A percentile compares a stretch with the other conserved stretches of the same genome.
Evolutionary conservation across 2,888 invertebrate genomes (phyloP).

Genomic region (Nephrotoma flavescens): DNA sequence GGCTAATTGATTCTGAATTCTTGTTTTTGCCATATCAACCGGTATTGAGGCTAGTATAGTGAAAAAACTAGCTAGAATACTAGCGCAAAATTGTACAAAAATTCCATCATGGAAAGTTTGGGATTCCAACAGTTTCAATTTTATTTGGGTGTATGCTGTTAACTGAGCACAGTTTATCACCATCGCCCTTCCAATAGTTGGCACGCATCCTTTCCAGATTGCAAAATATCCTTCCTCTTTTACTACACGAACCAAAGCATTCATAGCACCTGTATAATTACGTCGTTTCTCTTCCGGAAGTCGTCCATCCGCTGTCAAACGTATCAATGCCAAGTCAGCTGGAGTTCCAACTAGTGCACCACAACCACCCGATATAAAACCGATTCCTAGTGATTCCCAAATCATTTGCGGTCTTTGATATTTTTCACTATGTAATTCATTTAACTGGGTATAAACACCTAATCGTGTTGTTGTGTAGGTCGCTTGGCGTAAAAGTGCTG

Average conservation of each 20-base stretch:
- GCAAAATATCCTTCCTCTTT: conserved; percentile 62
- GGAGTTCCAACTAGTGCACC: conserved; percentile 89
- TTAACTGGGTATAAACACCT: conserved; percentile 84
- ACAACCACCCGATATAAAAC: conserved; percentile 66
- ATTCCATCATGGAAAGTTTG: conserved; percentile 56
- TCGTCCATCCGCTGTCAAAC: conserved; percentile 97
- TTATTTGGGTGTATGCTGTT: conserved; percentile 86
- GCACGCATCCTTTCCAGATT: conserved; percentile 82
- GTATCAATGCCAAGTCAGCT: conserved; percentile 88
- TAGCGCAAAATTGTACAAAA: conserved; percentile 79
- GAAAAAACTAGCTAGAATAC: conserved; percentile 93
- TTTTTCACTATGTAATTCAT: conserved; percentile 42
- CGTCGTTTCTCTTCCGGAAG: conserved; percentile 75
- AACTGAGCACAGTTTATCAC: conserved; percentile 98
- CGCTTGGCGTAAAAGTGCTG: conserved; percentile 86
- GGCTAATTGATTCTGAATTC: conserved; percentile 92
- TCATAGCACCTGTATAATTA: conserved; percentile 85
- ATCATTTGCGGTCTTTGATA: conserved; percentile 50
- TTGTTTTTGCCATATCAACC: conserved; percentile 96
- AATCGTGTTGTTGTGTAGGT: conserved; percentile 95
- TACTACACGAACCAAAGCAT: conserved; percentile 69
- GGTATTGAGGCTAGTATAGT: conserved; percentile 99
- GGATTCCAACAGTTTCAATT: conserved; percentile 43
- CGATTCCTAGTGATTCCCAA: conserved; percentile 63
- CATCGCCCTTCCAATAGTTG: conserved; percentile 85